Conservation (phyloP, 2,888 invertebrate species). For the Steromphala cineraria region DNA sequence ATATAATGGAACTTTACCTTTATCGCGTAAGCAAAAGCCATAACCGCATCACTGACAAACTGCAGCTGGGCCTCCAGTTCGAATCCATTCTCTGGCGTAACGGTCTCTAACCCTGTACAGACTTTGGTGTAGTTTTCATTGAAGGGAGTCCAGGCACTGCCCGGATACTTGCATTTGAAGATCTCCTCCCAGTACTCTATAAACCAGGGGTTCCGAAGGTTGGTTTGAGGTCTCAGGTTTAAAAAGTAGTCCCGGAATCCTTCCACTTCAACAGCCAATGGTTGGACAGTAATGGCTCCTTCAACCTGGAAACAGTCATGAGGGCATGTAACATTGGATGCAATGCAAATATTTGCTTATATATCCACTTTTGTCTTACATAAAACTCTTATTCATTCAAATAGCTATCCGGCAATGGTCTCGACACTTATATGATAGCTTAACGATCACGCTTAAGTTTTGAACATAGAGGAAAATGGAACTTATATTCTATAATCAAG, state of each 20-base stretch:
- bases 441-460: too few species aligned
- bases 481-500: too few species aligned
- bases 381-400: too few species aligned
- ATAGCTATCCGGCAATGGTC: too few species aligned
- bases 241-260: conserved; percentile 73
- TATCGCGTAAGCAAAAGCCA: conserved; percentile 93
- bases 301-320: conserved; percentile 85
- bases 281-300: conserved; percentile 96
- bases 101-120: conserved; percentile 88
- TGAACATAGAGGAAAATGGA: too few species aligned
- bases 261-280: conserved; percentile 90
- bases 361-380: too few species aligned
- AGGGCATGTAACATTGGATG: too few species aligned
- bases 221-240: conserved; percentile 64
- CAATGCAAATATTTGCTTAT: too few species aligned
- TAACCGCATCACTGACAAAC: conserved; percentile 96
- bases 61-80: conserved; percentile 89
- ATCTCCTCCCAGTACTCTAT: conserved; percentile 82
- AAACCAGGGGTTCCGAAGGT: conserved; percentile 73
- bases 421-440: too few species aligned
- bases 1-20: conserved; percentile 55
- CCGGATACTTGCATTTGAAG: conserved; percentile 84
- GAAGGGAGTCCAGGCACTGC: conserved; percentile 79
- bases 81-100: conserved; percentile 84
- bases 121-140: conserved; percentile 64